phyloP scores from a whole-genome alignment of 2,113 vertebrate species.

The Poecile atricapillus region DNA sequence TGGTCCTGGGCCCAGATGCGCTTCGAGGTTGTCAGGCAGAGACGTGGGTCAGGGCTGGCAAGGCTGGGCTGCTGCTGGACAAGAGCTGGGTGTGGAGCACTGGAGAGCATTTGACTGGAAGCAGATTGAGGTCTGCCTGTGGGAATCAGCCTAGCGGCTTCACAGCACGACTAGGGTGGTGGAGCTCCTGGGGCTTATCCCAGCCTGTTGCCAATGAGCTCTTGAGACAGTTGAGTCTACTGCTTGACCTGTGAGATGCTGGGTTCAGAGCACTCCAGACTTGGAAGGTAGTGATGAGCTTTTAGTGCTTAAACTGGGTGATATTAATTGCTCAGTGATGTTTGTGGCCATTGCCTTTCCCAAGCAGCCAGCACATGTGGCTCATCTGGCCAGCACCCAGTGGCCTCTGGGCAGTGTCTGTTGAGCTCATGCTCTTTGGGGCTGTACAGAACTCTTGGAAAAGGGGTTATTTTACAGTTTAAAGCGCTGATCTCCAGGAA shows the following conservation, averaged over 20 bases:
- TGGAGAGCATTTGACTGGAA: not conserved
- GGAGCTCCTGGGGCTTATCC: not conserved
- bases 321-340: not conserved
- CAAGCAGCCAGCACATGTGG: not conserved
- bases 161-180: not conserved
- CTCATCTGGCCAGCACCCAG: fast-evolving
- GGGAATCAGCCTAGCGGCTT: not conserved
- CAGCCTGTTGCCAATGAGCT: not conserved
- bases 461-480: not conserved
- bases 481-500: not conserved
- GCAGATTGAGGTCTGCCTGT: fast-evolving
- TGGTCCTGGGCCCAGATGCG: not conserved
- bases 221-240: fast-evolving
- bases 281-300: not conserved
- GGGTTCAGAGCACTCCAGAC: not conserved
- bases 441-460: not conserved
- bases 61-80: not conserved
- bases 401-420: fast-evolving
- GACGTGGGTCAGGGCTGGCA: fast-evolving
- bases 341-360: not conserved
- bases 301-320: not conserved
- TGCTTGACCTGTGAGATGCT: not conserved
- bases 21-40: not conserved
- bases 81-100: not conserved
- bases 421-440: not conserved